phyloP scores from a whole-genome alignment of 2,888 invertebrate genomes.

The Eudasyphora cyanicolor region DNA sequence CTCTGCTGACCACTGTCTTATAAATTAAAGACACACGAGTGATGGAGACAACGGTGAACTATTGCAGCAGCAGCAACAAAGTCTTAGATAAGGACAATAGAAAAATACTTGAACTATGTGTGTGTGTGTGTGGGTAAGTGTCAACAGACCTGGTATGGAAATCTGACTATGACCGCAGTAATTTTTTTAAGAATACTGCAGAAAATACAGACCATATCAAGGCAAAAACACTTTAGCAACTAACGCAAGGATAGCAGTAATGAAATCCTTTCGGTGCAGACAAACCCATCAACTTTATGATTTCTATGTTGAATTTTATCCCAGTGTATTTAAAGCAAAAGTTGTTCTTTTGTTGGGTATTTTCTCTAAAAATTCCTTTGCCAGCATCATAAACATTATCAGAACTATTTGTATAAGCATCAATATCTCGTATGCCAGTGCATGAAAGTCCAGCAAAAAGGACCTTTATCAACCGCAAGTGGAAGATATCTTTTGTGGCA shows the following conservation, averaged over 20 bases:
- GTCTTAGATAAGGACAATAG: constrained; percentile 45
- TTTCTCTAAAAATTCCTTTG: too few relatives aligned
- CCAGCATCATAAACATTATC: too few relatives aligned
- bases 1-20: constrained; percentile 14
- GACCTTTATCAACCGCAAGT: constrained; percentile 57
- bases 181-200: constrained; percentile 43
- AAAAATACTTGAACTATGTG: constrained; percentile 41
- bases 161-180: constrained; percentile 45
- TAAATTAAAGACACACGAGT: background rate
- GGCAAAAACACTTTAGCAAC: background rate
- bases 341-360: background rate
- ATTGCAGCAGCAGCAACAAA: constrained; percentile 7
- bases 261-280: background rate
- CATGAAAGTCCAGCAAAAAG: constrained; percentile 51
- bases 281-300: background rate
- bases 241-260: background rate
- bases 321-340: background rate
- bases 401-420: constrained; percentile 42
- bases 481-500: constrained; percentile 15
- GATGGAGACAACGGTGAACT: background rate
- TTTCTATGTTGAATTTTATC: background rate
- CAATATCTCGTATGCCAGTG: constrained; percentile 50
- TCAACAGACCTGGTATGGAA: background rate
- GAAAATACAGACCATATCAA: constrained; percentile 36
- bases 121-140: constrained; percentile 11